Evolutionary conservation across 2,797 vertebrate species (phyloP), one percentile per base, ranked within the genome.

Genomic region (Melanogrammus aeglefinus): DNA sequence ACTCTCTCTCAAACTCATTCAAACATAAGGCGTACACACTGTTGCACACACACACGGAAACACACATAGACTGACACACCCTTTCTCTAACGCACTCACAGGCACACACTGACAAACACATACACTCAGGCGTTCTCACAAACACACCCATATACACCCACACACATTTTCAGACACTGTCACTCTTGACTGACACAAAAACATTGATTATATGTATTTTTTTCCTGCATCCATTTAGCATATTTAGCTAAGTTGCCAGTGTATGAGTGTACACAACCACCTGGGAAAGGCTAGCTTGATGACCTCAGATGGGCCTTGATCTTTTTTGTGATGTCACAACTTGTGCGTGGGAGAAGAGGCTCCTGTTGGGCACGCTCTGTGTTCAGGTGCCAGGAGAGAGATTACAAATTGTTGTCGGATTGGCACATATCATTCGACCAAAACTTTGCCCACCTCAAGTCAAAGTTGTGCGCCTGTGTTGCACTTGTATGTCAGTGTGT

Each of bases 41-140:
- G 6, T 16, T n/a, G 21, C n/a, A 74, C 38, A 74, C 73, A 14
- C 73, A 27, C 73, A 74, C 73, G 44, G 18, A 41, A 6, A 24
- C 36, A 41, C 21, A 6, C n/a, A 9, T 21, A 27, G 14, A 39
- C 36, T 36, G 35, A 75, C 73, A 47, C 73, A 75, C 39, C n/a
- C 35, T 36, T 36, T 36, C 35, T 7, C 5, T 8, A 29, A 74
- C 38, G 14, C 73, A 41, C 73, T 24, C 73, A 74, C 38, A 72
- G 2, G 18, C 44, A 16, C 44, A 47, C 44, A 47, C 44, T 14
- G 13, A 47, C 13, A 47, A 14, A 29, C 12, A 73, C 41, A 69
- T 36, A 81, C 72, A 41, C 78, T 35, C 74, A 75, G 78, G 38
- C 38, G 10, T 72, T 38, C 47, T 66, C 35, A 44, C 44, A 16